Conservation (phyloP, 1,140 invertebrate species). For the Lycorma delicatula region DNA sequence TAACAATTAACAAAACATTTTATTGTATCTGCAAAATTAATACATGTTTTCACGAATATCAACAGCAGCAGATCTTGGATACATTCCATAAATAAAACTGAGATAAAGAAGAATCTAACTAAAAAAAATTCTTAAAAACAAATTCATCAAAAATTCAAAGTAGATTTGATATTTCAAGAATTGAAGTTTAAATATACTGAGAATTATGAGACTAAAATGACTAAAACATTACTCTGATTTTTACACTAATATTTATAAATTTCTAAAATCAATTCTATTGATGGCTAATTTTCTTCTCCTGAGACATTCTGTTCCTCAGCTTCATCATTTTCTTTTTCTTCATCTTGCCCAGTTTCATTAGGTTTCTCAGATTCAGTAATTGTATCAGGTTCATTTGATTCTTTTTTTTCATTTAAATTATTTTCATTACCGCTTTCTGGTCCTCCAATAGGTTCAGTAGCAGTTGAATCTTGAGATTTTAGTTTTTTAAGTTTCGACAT, state of each 20-base stretch:
- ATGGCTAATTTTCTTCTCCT: too few species aligned
- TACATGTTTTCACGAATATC: conserved; percentile 19
- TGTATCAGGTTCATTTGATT: too few species aligned
- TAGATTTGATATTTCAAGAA: too few species aligned
- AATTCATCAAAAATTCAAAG: too few species aligned
- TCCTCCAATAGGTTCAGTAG: neutral
- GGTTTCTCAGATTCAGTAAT: neutral
- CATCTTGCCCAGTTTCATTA: neutral
- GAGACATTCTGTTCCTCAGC: too few species aligned
- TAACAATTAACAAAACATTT: neutral
- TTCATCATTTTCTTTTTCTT: neutral
- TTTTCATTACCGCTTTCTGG: conserved; percentile 12
- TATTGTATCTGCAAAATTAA: conserved; percentile 7
- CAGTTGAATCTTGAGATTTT: conserved; percentile 4
- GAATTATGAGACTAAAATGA: too few species aligned
- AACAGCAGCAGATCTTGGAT: conserved; percentile 21
- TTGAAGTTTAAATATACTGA: too few species aligned
- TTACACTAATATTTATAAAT: too few species aligned
- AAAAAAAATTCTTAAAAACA: too few species aligned
- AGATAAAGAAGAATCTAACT: neutral
- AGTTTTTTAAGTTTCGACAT: conserved; percentile 29
- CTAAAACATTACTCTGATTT: too few species aligned
- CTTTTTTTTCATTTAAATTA: neutral
- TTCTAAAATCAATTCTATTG: too few species aligned
- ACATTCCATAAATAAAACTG: neutral